Evolutionary conservation across 2,888 invertebrate species (phyloP).

Genomic region (Camptogramma bilineatum): DNA sequence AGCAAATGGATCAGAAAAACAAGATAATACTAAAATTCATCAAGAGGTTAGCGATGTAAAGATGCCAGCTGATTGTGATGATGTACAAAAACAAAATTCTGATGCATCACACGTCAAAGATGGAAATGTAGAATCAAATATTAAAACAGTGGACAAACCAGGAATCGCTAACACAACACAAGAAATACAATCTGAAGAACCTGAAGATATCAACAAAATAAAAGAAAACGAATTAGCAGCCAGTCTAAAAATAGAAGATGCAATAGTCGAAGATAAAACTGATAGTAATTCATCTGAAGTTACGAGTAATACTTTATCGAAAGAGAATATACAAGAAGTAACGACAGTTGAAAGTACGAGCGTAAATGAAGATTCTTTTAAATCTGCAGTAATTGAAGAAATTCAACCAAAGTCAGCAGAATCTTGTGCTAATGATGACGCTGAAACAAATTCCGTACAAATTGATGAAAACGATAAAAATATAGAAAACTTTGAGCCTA

Average conservation of each 20-base stretch:
- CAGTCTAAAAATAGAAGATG: background rate
- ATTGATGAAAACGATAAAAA: constrained; percentile 3
- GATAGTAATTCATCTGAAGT: background rate
- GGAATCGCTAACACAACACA: background rate
- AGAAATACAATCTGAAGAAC: constrained; percentile 4
- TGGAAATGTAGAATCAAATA: background rate
- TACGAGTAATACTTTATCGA: background rate
- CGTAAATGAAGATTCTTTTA: background rate
- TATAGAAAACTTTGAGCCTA: background rate
- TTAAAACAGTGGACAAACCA: background rate
- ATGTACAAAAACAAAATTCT: background rate
- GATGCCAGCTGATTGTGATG: background rate
- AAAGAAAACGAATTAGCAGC: background rate
- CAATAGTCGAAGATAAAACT: background rate
- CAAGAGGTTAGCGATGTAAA: background rate
- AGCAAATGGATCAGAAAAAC: background rate
- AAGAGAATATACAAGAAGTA: background rate
- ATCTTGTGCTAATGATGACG: constrained; percentile 2
- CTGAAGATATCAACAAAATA: constrained; percentile 3
- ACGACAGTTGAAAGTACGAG: background rate
- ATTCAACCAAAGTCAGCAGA: background rate
- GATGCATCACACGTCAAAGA: background rate
- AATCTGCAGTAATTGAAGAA: background rate
- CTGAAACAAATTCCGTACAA: background rate
- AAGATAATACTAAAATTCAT: constrained; percentile 1